phyloP scores from a whole-genome alignment of 2,888 invertebrate species.

The Dromius quadrimaculatus region DNA sequence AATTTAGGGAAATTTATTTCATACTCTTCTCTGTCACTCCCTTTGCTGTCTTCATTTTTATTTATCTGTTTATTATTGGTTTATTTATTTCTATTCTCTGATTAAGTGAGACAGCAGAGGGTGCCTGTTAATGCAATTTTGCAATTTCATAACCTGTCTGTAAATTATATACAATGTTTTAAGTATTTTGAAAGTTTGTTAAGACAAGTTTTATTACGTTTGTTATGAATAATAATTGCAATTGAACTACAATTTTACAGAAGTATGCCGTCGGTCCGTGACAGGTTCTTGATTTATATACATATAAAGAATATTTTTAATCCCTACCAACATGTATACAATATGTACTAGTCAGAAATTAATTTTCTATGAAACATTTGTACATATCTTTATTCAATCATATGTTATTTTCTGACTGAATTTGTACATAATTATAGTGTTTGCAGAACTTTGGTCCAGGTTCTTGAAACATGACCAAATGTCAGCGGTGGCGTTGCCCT shows the following conservation, averaged over 20 bases:
- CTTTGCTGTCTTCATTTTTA: conserved; percentile 46
- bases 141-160: conserved; percentile 6
- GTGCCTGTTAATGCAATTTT: conserved; percentile 38
- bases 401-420: conserved; percentile 52
- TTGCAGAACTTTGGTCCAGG: conserved; percentile 46
- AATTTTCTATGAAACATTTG: conserved; percentile 48
- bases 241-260: conserved; percentile 7
- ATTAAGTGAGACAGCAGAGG: conserved; percentile 39
- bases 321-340: conserved; percentile 50
- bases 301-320: conserved; percentile 35
- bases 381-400: conserved; percentile 50
- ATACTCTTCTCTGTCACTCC: conserved; percentile 27
- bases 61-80: conserved; percentile 52
- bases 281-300: conserved; percentile 40
- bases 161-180: conserved; percentile 37
- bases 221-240: conserved; percentile 21
- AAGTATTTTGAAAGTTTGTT: conserved; percentile 30
- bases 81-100: conserved; percentile 42
- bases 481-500: conserved; percentile 32
- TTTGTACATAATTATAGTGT: conserved; percentile 49
- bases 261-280: conserved; percentile 14
- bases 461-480: conserved; percentile 20
- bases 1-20: conserved; percentile 47
- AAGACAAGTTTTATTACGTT: conserved; percentile 36
- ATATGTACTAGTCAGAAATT: conserved; percentile 53